These are phyloP conservation scores for Lepilemur septentrionalis DNA, from an alignment of 2,797 vertebrate species.

Conservation along the genomic window DNA sequence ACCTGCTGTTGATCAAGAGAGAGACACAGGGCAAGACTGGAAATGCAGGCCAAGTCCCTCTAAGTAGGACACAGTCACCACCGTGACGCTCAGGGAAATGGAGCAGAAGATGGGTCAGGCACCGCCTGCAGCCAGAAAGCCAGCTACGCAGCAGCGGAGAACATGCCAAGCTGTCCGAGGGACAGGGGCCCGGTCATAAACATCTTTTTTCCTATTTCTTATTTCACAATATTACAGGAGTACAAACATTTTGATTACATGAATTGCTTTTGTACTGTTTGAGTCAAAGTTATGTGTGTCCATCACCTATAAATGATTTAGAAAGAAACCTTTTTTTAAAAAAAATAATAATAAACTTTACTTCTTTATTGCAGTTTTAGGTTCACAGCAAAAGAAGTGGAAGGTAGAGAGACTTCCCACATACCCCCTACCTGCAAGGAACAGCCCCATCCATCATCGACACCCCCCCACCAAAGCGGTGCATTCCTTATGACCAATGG, in stretches of 20 bases:
- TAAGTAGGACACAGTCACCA: neutral
- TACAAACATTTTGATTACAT: too few relatives aligned
- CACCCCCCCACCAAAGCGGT: too few relatives aligned
- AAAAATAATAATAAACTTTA: neutral
- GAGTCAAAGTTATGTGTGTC: too few relatives aligned
- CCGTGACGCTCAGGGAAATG: neutral
- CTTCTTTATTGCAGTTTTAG: neutral
- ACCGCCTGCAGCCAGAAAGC: neutral
- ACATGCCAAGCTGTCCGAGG: neutral
- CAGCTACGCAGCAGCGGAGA: accelerated
- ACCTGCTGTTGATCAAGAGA: neutral
- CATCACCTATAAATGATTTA: neutral
- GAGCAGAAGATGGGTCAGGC: conserved; percentile 28
- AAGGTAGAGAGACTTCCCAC: neutral
- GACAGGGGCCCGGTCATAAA: neutral
- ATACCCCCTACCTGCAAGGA: accelerated
- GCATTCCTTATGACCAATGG: neutral
- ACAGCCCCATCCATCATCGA: neutral
- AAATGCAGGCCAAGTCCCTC: neutral
- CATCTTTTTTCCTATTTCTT: neutral
- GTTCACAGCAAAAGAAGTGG: neutral
- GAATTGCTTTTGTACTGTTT: too few relatives aligned
- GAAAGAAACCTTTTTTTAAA: neutral
- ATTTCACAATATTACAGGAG: too few relatives aligned
- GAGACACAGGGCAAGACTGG: neutral